Evolutionary conservation across 2,888 invertebrate species (phyloP).

Genomic region (Leptinotarsa rubiginosa): DNA sequence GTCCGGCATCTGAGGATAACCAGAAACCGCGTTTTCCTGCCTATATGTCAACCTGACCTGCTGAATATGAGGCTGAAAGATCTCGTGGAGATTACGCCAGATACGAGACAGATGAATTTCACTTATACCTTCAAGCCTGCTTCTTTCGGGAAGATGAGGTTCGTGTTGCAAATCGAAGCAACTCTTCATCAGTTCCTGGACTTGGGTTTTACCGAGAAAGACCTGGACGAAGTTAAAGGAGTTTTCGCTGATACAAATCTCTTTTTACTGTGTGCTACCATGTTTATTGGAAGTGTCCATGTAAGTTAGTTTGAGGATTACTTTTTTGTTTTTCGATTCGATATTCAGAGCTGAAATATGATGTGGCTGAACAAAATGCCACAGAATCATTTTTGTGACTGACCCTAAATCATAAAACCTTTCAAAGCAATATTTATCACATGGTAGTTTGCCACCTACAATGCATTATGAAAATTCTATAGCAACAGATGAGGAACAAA

Average conservation of each 20-base stretch:
- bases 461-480: no score
- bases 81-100: conserved; percentile 75
- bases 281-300: conserved; percentile 92
- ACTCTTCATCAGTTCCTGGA: conserved; percentile 77
- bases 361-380: no score
- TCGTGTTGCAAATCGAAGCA: conserved; percentile 81
- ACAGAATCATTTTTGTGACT: no score
- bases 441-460: no score
- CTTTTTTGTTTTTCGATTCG: no score
- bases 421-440: no score
- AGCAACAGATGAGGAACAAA: no score
- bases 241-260: conserved; percentile 97
- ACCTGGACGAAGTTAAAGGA: conserved; percentile 95
- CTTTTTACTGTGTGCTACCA: conserved; percentile 88
- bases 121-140: conserved; percentile 80
- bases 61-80: conserved; percentile 84
- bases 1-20: conserved; percentile 69
- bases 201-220: conserved; percentile 92
- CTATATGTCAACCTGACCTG: conserved; percentile 86
- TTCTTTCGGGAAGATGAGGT: conserved; percentile 81
- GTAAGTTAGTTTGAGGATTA: conserved; percentile 73
- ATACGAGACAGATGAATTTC: conserved; percentile 74
- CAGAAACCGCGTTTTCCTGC: conserved; percentile 77
- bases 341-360: no score
- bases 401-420: no score